Evolutionary conservation across 2,888 invertebrate genomes (phyloP), one percentile per base, ranked within the genome.

Genomic region (Urechis unicinctus): DNA sequence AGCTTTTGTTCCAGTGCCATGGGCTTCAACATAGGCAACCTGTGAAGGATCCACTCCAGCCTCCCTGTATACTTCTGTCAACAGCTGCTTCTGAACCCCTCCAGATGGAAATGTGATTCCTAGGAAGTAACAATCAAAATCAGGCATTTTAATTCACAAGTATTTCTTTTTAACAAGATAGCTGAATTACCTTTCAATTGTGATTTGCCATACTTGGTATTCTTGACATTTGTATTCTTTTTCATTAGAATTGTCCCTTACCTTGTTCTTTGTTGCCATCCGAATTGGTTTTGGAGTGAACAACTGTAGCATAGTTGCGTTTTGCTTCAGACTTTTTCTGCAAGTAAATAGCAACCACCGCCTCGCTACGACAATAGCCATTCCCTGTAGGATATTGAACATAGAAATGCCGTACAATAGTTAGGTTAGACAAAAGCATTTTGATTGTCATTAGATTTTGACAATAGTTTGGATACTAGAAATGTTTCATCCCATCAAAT

Each of bases 1-100:
- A 13, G 71, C 78, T 62, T 95, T 95, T 9, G 97, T 98, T 57
- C 97, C 98, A 24, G 97, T 98, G 54, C 97, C 97, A 79, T 98
- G 98, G 52, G 96, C 94, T 80, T 98, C 98, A 1, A 98, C 88
- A 78, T 96, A 98, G 2, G 81, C 82, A 0, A 98, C 89, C 54
- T 89, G 87, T 50, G 81, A 77, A 3, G 97, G 96, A 67, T 88
- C 85, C 52, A 98, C 78, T 1, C 86, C 85, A 42, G 85, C 85
- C 79, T 93, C 92, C 5, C 81, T 81, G 80, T 96, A 97, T 0
- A 93, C 88, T 78, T 94, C 92, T 45, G 77, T 69, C 44, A 84
- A 69, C 24, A 85, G 74, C 30, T 70, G 63, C 81, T 83, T 78
- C 88, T 94, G 73, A 87, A 85, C 71, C 81, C 84, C 61, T 81